Base-by-base conservation (phyloP, 2,888 invertebrate species). In the Aquatica leii region DNA sequence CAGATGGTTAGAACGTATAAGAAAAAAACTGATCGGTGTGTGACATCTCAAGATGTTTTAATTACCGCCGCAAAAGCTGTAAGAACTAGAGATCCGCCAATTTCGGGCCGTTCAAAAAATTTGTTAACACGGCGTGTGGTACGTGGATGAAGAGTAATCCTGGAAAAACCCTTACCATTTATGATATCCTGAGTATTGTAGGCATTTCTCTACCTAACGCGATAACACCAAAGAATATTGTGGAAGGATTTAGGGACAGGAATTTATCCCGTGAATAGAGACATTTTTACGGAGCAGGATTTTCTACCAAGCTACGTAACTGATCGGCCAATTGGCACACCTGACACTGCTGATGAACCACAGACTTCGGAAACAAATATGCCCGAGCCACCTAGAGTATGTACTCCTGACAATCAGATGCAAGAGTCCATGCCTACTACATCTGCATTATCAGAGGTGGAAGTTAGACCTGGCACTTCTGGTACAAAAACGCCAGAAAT, bases 111-210 rank as follows among this genome's bases (percentile, higher is more conserved):
- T 43, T 43, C 37, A 37, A 37, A 37, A 37, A 11, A 37, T 37
- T 37, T 37, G 9, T 37, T 37, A 37, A 37, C 12, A 11, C 9
- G 12, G 12, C 9, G 9, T 3, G n/a, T 37, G 37, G 12, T 37
- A n/a, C n/a, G 3, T 2, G 37, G 37, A 37, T 37, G 37, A 37
- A n/a, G 37, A 2, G n/a, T n/a, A 37, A 37, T 37, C 37, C 37
- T n/a, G 37, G 37, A 11, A 11, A 37, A 37, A 37, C 37, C 9
- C 37, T 37, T 11, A 3, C 37, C 9, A 70, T 70, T 48, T 67
- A 69, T 50, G 65, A 69, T 40, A 59, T 69, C 8, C 65, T 66
- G 6, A 31, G 43, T 11, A 65, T 69, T 21, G 57, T 67, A 12
- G 43, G 35, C 21, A 31, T 9, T 11, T 50, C 59, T 21, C 34